phyloP scores from a whole-genome alignment of 2,888 invertebrate species.

The Chironomus tentans region DNA sequence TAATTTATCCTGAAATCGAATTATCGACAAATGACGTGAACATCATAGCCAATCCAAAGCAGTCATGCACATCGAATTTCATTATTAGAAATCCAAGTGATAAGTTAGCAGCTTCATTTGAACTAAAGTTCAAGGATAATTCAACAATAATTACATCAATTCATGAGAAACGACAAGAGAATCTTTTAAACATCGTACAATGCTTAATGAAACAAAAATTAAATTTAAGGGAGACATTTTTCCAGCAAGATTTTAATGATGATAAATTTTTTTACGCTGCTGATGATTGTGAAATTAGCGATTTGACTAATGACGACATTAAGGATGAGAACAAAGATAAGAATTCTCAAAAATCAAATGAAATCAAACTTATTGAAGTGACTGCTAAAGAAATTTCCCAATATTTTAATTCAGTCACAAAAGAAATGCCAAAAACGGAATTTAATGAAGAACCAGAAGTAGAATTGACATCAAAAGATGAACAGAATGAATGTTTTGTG shows the following conservation, averaged over 20 bases:
- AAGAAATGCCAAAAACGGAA: no score
- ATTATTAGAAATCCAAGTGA: not conserved
- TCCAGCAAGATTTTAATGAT: no score
- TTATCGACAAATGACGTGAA: not conserved
- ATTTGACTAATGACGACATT: no score
- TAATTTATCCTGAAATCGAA: constrained; percentile 13
- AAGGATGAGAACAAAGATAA: not conserved
- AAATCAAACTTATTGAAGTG: not conserved
- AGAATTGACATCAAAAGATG: no score
- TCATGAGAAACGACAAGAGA: constrained; percentile 13
- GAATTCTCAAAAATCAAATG: no score
- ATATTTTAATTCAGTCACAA: no score
- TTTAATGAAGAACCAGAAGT: not conserved
- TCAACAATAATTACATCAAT: not conserved
- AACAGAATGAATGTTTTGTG: not conserved
- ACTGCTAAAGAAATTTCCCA: not conserved
- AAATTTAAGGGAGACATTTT: not conserved
- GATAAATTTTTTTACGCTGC: no score
- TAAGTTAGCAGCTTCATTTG: not conserved
- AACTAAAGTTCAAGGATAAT: not conserved
- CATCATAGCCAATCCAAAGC: not conserved
- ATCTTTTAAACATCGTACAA: not conserved
- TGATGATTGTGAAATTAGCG: not conserved
- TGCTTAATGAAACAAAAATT: constrained; percentile 2
- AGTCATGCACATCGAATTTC: not conserved